Percentiles rank a stretch among this genome's conserved stretches.
Evolutionary conservation across 2,888 invertebrate genomes (phyloP).

Genomic region (Cosmia trapezina): DNA sequence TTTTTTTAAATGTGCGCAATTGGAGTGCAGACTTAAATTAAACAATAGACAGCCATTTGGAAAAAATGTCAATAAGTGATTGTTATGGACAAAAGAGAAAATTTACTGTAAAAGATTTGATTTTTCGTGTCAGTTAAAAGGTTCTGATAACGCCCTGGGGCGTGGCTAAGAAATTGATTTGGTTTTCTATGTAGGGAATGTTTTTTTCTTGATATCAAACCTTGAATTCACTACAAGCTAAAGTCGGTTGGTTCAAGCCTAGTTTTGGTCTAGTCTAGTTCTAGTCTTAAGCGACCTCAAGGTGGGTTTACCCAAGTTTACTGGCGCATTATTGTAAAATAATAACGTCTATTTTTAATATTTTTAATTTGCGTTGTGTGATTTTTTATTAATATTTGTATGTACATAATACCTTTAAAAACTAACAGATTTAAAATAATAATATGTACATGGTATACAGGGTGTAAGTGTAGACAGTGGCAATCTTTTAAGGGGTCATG

Average conservation of each 20-base stretch:
- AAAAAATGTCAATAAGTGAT: neutral
- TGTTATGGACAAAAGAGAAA: neutral
- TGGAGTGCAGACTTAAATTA: neutral
- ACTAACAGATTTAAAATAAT: no score
- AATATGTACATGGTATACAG: no score
- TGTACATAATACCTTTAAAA: no score
- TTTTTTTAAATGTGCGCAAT: neutral
- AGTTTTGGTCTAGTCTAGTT: neutral
- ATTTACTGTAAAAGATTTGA: slow-evolving; percentile 1
- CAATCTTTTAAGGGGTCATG: no score
- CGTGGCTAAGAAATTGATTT: neutral
- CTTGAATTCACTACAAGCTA: neutral
- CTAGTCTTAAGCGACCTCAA: no score
- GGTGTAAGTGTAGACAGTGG: no score
- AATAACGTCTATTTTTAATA: no score
- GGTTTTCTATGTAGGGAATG: neutral
- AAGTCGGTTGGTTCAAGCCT: neutral
- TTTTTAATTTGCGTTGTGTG: no score
- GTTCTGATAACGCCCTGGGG: neutral
- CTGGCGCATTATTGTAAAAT: no score
- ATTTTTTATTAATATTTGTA: no score
- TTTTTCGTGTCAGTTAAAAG: no score
- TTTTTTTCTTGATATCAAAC: neutral
- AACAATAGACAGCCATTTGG: neutral
- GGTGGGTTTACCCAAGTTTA: no score